Base-by-base conservation (phyloP, 2,797 vertebrate genomes). In the Yasuhikotakia modesta region DNA sequence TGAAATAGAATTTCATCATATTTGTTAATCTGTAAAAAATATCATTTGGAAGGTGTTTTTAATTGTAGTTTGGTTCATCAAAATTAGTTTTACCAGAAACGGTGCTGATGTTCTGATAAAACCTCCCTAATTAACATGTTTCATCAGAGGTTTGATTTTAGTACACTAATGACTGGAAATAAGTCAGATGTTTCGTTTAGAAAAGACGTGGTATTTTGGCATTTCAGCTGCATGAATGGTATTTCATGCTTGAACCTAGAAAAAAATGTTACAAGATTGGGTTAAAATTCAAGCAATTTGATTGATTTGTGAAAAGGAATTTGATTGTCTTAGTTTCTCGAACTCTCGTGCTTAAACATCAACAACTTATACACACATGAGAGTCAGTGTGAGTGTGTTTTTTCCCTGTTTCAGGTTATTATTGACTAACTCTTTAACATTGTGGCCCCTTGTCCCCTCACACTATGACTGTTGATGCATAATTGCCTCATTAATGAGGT, bases 401-500 rank as follows among this genome's bases (percentile, higher is more conserved):
- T 13, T 35, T 78, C 24, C 22, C 66, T 52, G 84, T 85, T 83
- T 85, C 86, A 87, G 75, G 73, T 84, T 84, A 90, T 88, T 89
- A 91, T 92, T 92, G 83, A 90, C 92, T 92, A 92, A 92, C 91
- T 87, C 80, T 88, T 89, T 89, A 88, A 89, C 76, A 63, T 78
- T 30, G 8, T 39, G 58, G 43, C 75, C 85, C 86, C 84, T 87
- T 84, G 87, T 87, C 83, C 86, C 86, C 80, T 87, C 87, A 83
- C 79, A 80, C 89, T 89, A 91, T 89, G 90, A 92, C 91, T 92
- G 90, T 88, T 87, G 21, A 91, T 93, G 92, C 91, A 93, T 93
- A 93, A 93, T 93, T 91, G 91, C 82, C 78, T 85, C 84, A 85
- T 79, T 82, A 86, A 83, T 88, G 87, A 87, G n/a, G 45, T 55